Percentiles rank a stretch among this genome's conserved stretches.
These are phyloP conservation scores for Nothura maculosa DNA, from an alignment of 2,797 vertebrate species.

Conservation along the genomic window DNA sequence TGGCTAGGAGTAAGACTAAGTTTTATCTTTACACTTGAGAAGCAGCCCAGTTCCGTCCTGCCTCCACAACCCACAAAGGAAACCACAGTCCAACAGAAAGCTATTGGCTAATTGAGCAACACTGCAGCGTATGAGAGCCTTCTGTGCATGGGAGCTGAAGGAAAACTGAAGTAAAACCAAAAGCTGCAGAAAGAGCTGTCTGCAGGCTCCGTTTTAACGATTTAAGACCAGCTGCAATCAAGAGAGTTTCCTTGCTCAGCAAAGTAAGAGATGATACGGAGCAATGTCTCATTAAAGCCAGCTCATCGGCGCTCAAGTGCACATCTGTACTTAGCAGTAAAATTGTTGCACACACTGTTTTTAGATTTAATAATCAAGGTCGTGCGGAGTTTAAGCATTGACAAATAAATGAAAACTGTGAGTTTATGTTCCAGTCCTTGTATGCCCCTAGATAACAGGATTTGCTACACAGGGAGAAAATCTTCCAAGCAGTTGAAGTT, in stretches of 20 bases:
- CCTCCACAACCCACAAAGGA: constrained; percentile 45
- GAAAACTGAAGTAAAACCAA: neutral
- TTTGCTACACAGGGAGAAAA: neutral
- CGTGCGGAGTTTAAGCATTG: constrained; percentile 23
- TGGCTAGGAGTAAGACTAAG: neutral
- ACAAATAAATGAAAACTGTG: neutral
- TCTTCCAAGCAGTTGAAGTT: neutral
- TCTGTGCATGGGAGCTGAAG: neutral
- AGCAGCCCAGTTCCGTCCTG: neutral
- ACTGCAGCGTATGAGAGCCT: neutral
- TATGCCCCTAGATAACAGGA: neutral
- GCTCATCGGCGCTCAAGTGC: neutral
- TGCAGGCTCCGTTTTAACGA: constrained; percentile 4
- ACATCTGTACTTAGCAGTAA: constrained; percentile 23
- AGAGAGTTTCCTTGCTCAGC: constrained; percentile 36
- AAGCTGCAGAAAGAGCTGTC: neutral
- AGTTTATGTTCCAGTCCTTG: neutral
- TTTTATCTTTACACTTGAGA: constrained; percentile 18
- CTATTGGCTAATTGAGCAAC: neutral
- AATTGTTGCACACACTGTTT: neutral
- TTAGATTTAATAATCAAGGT: constrained; percentile 35
- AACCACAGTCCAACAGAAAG: constrained; percentile 37
- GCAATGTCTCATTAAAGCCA: constrained; percentile 34
- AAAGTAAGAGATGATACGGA: neutral
- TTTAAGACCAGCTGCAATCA: constrained; percentile 26